Conservation (phyloP, 2,797 vertebrate species). For the Pseudopleuronectes americanus region DNA sequence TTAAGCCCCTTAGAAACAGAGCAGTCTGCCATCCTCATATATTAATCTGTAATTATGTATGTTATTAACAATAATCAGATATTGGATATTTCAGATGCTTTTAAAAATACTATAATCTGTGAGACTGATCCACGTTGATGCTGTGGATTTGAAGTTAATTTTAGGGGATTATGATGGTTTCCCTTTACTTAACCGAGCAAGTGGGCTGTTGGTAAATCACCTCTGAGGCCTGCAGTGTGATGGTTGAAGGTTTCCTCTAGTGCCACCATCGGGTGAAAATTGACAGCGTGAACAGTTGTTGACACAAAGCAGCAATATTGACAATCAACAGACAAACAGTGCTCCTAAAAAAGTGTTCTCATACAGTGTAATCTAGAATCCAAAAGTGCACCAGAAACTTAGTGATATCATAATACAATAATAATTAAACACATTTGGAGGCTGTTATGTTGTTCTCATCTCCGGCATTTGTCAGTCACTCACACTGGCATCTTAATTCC, state of each 20-base stretch:
- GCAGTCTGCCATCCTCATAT: slow-evolving; percentile 11
- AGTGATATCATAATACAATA: neutral
- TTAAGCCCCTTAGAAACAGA: slow-evolving; percentile 18
- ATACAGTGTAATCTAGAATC: neutral
- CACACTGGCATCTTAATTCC: slow-evolving; percentile 1
- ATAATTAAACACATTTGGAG: neutral
- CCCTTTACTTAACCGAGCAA: no score
- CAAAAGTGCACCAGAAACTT: neutral
- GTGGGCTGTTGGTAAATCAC: slow-evolving; percentile 1
- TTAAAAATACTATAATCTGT: neutral
- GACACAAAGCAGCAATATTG: neutral
- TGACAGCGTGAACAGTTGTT: neutral
- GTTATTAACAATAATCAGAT: slow-evolving; percentile 15
- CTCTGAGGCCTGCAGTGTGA: neutral
- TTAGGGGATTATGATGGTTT: slow-evolving; percentile 2
- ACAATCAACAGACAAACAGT: no score
- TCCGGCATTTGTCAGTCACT: neutral
- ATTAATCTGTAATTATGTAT: slow-evolving; percentile 29
- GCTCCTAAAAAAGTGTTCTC: neutral
- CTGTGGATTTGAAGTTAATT: neutral
- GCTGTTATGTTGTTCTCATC: neutral
- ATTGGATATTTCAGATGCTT: slow-evolving; percentile 21
- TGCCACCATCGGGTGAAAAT: no score
- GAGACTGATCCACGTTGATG: neutral
- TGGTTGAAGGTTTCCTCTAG: neutral